phyloP scores from a whole-genome alignment of 1,140 invertebrate species.

The Spodoptera litura region DNA sequence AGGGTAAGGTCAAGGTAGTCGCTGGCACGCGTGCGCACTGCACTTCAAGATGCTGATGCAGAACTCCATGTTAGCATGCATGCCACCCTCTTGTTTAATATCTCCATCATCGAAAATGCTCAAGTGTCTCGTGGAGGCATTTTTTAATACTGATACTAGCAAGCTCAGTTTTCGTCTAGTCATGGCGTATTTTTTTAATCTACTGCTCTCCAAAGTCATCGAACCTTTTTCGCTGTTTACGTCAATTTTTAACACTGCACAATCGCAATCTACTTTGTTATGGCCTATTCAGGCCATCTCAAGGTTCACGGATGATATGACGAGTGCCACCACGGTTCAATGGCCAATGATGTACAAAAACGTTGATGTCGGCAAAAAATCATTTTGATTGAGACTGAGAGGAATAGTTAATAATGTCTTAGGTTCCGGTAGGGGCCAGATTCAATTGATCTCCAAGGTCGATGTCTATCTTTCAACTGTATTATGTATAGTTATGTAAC shows the following conservation, averaged over 20 bases:
- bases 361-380: slow-evolving; percentile 38
- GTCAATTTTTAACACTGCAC: not conserved
- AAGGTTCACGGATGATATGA: slow-evolving; percentile 49
- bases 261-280: not conserved
- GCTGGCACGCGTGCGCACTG: slow-evolving; percentile 60
- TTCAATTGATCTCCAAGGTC: slow-evolving; percentile 47
- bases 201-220: too few relatives aligned
- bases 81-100: slow-evolving; percentile 21
- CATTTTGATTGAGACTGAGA: slow-evolving; percentile 40
- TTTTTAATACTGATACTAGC: not conserved
- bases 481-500: slow-evolving; percentile 16
- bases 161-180: not conserved
- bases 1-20: slow-evolving; percentile 72
- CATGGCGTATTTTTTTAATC: slow-evolving; percentile 12
- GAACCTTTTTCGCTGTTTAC: too few relatives aligned
- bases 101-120: slow-evolving; percentile 21
- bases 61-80: slow-evolving; percentile 25
- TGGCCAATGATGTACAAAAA: slow-evolving; percentile 52
- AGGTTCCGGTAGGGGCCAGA: slow-evolving; percentile 29
- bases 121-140: not conserved
- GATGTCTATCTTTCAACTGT: slow-evolving; percentile 15
- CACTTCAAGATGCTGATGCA: slow-evolving; percentile 53
- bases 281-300: slow-evolving; percentile 10
- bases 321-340: slow-evolving; percentile 39
- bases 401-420: slow-evolving; percentile 22